Percentiles rank a stretch among this genome's conserved stretches.
These are phyloP conservation scores for Tipula unca DNA, from an alignment of 2,888 invertebrate species.

Conservation along the genomic window DNA sequence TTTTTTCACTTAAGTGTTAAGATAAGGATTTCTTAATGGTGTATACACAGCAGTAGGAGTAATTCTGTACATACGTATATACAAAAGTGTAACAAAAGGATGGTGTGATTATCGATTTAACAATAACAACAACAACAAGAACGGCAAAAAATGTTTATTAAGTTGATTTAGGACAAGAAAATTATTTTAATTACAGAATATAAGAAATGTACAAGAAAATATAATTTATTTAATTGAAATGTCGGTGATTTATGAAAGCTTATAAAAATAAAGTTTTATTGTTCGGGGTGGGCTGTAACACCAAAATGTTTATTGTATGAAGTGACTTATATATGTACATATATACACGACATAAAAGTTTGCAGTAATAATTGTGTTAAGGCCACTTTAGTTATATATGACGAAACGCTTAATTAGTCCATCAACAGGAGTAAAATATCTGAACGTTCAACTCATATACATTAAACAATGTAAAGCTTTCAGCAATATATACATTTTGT, in stretches of 20 bases:
- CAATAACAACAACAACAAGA: not conserved
- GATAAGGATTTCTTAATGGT: constrained; percentile 1
- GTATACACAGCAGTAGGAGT: not conserved
- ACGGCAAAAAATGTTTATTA: not conserved
- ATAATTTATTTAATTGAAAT: not conserved
- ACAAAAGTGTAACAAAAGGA: no score
- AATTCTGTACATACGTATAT: no score
- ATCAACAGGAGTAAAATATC: not conserved
- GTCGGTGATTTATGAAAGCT: constrained; percentile 14
- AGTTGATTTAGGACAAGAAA: not conserved
- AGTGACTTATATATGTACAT: not conserved
- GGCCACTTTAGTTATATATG: not conserved
- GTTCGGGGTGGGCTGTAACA: not conserved
- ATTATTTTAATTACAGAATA: not conserved
- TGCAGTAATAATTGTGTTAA: not conserved
- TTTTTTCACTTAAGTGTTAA: not conserved
- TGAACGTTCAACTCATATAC: not conserved
- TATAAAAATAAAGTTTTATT: not conserved
- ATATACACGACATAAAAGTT: not conserved
- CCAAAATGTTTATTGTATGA: no score
- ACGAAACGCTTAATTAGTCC: not conserved
- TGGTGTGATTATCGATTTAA: not conserved
- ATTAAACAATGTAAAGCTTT: not conserved
- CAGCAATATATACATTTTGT: not conserved
- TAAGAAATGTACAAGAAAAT: not conserved